Base-by-base conservation (phyloP, 2,888 invertebrate genomes). In the Prenolepis imparis region DNA sequence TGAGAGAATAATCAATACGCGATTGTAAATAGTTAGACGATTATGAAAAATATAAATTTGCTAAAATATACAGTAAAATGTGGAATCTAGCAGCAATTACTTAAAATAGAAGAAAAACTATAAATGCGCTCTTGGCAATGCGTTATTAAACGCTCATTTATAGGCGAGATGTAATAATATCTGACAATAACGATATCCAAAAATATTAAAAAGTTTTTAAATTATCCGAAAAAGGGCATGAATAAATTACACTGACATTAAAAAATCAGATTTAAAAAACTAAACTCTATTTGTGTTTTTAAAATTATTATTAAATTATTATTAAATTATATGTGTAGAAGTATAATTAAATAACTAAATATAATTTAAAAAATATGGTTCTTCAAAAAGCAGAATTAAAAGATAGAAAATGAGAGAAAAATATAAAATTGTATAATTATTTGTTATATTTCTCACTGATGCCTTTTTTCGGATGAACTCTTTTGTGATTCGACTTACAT, bases 401-500 rank as follows among this genome's bases (percentile, higher is more conserved):
- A 52, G 41, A 55, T 0, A 32, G 39, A 39, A 44, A 18, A 24
- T 12, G 67, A 32, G 36, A 72, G 61, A n/a, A 4, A 44, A 36
- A 66, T 44, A 41, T 21, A 18, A n/a, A 12, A 21, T 70, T 32
- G 9, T 32, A 70, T n/a, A 68, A 39, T 39, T 36, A 12, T n/a
- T 64, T 39, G 21, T 66, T 41, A 21, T 36, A 21, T 77, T 41
- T 52, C 12, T n/a, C 18, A 39, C 24, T n/a, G 24, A 24, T 15
- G 18, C 21, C 41, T 21, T 61, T 44, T 66, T 80, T 59, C 9
- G 32, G 18, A 44, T 36, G 1, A 80, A 44, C 32, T 44, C 28
- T 59, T 80, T 78, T 36, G 68, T 21, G 24, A 68, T 80, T 80
- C 59, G 18, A 80, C 44, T 68, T 59, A 80, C 78, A 59, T 32